Evolutionary conservation across 2,888 invertebrate species (phyloP).

Genomic region (Orchesella flavescens): DNA sequence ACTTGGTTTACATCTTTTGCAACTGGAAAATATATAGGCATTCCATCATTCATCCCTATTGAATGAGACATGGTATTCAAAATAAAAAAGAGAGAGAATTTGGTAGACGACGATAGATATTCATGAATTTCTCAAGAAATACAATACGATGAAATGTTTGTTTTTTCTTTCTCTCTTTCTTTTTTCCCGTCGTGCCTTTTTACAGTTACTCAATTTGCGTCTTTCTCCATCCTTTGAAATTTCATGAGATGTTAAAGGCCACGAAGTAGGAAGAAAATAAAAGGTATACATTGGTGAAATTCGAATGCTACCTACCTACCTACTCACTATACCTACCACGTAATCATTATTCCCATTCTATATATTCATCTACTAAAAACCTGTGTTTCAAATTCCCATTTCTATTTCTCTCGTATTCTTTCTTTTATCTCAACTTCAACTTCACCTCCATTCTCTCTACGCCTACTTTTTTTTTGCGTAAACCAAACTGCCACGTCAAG

Average conservation of each 20-base stretch:
- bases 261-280: not conserved
- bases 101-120: not conserved
- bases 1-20: too few species aligned
- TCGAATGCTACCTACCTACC: not conserved
- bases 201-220: slow-evolving; percentile 1
- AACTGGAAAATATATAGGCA: too few species aligned
- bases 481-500: slow-evolving; percentile 22
- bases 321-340: not conserved
- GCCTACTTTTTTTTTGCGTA: not conserved
- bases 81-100: too few species aligned
- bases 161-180: slow-evolving; percentile 20
- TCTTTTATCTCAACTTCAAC: not conserved
- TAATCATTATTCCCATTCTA: not conserved
- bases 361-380: not conserved
- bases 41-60: too few species aligned
- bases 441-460: too few species aligned
- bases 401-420: not conserved
- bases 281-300: not conserved
- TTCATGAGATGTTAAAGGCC: slow-evolving; percentile 26
- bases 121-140: not conserved
- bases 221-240: slow-evolving; percentile 25
- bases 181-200: slow-evolving; percentile 9
- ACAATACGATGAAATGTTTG: slow-evolving; percentile 14
- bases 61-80: too few species aligned
- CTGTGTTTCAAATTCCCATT: not conserved